A percentile compares a stretch with the other conserved stretches of the same genome.
Conservation (phyloP, 2,797 vertebrate species). For the Myotis pilosus region DNA sequence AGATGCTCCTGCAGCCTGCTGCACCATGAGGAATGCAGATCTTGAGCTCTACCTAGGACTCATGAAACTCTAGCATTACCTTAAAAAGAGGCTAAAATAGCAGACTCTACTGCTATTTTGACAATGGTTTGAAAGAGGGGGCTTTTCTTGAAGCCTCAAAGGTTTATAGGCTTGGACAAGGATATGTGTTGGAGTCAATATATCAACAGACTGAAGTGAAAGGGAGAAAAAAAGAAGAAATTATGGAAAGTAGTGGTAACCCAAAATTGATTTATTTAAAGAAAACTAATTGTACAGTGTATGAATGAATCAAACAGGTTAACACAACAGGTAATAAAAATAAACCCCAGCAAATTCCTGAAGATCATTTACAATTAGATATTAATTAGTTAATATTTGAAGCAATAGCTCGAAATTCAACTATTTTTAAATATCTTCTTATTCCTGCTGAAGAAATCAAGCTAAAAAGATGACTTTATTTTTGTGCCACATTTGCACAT, state of each 20-base stretch:
- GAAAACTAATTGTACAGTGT: not conserved
- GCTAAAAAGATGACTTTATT: slow-evolving; percentile 53
- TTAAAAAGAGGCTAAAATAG: not conserved
- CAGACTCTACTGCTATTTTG: not conserved
- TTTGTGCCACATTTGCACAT: slow-evolving; percentile 74
- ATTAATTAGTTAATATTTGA: not conserved
- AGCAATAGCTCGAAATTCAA: slow-evolving; percentile 6
- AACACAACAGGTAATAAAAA: not conserved
- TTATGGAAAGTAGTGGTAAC: not conserved
- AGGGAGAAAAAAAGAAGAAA: not conserved
- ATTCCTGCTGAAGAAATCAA: slow-evolving; percentile 37
- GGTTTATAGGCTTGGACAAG: not conserved
- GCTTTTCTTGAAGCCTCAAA: not conserved
- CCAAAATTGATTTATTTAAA: not conserved
- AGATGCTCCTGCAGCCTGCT: not conserved
- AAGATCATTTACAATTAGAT: not conserved
- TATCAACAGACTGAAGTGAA: not conserved
- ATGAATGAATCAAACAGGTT: not conserved
- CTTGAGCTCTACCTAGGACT: not conserved
- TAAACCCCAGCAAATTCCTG: not conserved
- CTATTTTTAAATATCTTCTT: slow-evolving; percentile 37
- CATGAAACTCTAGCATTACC: not conserved
- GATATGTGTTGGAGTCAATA: not conserved
- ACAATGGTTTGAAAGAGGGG: not conserved
- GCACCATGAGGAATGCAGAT: too few species aligned